Base-by-base conservation (phyloP, 2,113 vertebrate genomes). In the Rhinolophus sinicus region DNA sequence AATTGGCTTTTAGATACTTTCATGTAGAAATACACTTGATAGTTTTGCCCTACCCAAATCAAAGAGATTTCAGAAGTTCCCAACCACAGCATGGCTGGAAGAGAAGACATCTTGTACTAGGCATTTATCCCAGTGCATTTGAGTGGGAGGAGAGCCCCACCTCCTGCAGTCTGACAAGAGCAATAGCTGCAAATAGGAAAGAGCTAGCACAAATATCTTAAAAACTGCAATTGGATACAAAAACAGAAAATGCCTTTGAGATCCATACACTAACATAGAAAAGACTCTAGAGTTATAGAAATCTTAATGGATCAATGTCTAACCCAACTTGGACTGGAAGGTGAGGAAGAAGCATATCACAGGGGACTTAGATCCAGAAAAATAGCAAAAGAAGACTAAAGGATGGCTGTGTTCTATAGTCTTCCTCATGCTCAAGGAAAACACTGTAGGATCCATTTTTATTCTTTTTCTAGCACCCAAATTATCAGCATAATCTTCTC, bases 21-120 rank as follows among this genome's bases (percentile, higher is more conserved):
- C 60, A 69, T 72, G 60, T 73, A 72, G 44, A 80, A 88, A 70
- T 88, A 26, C 3, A 80, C 35, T 72, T 90, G 72, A 84, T 18
- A 80, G 64, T 70, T 94, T 73, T 96, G 12, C 72, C 5, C 69
- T 8, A 72, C 30, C 28, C 40, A 65, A 69, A 70, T 81, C n/a
- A 94, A 90, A 73, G 40, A 81, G 50, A 16, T 76, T 84, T 86
- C 81, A 35, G 76, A 93, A 87, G 52, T 70, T 87, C 26, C 24
- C 56, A 64, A 47, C 1, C 47, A 83, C 21, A 81, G 35, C 35
- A 67, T 56, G 89, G 40, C 54, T 28, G 33, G 76, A 47, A 40
- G 88, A 89, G 75, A 94, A 40, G 16, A 64, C 7, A 54, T 28
- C 26, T 44, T 54, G 28, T 62, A 26, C 67, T 40, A 86, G 28